Base-by-base conservation (phyloP, 2,797 vertebrate genomes). In the Hephaestus fuliginosus region DNA sequence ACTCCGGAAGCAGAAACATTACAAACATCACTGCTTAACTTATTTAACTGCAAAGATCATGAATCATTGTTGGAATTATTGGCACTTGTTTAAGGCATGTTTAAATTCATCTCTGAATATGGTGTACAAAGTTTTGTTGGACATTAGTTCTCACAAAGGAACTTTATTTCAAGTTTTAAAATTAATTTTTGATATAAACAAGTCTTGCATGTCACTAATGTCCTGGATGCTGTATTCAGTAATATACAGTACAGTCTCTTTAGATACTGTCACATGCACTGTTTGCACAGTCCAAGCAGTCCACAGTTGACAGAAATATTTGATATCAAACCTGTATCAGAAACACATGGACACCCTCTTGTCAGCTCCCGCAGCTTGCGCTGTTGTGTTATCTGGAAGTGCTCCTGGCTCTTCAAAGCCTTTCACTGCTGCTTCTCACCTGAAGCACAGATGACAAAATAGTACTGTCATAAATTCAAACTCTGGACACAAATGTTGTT, bases 261-360 rank as follows among this genome's bases (percentile, higher is more conserved):
- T 5, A 25, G 11, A 55, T 13, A 11, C 4, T 49, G 12, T n/a
- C 17, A 57, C 15, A 39, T 39, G 9, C 53, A 57, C 25, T 74
- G 25, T 28, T 62, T 73, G 68, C 30, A 33, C 30, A 60, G 67
- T 56, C 73, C 15, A 52, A 66, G 36, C 7, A 68, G n/a, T 65
- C 63, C 49, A 70, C 22, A 64, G 41, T 56, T 80, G 73, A 88
- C 33, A 81, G 39, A 65, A 75, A 44, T n/a, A 70, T 53, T 67
- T 73, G 51, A 72, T 83, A 70, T 62, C 82, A 77, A 58, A 86
- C 66, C 73, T 70, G 62, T 52, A 69, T 56, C 41, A 53, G 55
- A 22, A 36, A 71, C 39, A 60, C 52, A 48, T 22, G 17, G 55
- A 77, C 86, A 75, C 44, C 55, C 28, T 67, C 62, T 74, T 75